Evolutionary conservation across 2,113 vertebrate genomes (phyloP).

Genomic region (Mixornis gularis): DNA sequence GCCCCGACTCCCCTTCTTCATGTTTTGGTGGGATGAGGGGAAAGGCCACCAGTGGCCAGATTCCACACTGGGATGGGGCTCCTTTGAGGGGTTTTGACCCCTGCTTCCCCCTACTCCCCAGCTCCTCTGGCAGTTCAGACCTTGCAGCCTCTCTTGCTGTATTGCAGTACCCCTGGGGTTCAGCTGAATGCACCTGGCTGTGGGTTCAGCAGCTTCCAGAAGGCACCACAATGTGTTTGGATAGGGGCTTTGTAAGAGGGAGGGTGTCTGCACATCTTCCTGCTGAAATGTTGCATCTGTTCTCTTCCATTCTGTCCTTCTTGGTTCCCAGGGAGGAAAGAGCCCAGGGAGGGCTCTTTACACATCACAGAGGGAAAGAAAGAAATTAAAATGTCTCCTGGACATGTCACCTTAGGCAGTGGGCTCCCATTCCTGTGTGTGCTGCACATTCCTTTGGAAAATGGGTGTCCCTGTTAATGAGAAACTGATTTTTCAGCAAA

Average conservation of each 20-base stretch:
- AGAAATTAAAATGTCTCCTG: background rate
- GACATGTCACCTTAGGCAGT: background rate
- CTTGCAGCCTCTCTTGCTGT: background rate
- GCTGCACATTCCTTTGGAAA: background rate
- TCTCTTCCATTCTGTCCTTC: background rate
- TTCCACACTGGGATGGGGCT: rapidly evolving
- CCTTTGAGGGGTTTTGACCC: background rate
- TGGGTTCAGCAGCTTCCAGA: background rate
- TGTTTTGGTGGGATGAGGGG: background rate
- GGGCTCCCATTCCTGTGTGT: background rate
- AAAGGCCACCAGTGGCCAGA: background rate
- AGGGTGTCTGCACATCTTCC: background rate
- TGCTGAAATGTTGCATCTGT: background rate
- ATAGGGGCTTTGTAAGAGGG: background rate
- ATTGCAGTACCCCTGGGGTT: background rate
- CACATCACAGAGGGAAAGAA: background rate
- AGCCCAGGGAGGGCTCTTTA: background rate
- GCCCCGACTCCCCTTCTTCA: background rate
- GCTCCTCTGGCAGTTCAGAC: background rate
- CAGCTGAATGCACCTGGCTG: background rate
- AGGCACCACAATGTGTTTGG: background rate
- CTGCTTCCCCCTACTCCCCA: background rate
- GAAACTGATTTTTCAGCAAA: background rate
- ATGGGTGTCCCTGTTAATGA: background rate
- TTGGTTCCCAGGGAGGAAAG: background rate